Evolutionary conservation across 2,888 invertebrate genomes (phyloP).

Genomic region (Sarcophaga variegata): DNA sequence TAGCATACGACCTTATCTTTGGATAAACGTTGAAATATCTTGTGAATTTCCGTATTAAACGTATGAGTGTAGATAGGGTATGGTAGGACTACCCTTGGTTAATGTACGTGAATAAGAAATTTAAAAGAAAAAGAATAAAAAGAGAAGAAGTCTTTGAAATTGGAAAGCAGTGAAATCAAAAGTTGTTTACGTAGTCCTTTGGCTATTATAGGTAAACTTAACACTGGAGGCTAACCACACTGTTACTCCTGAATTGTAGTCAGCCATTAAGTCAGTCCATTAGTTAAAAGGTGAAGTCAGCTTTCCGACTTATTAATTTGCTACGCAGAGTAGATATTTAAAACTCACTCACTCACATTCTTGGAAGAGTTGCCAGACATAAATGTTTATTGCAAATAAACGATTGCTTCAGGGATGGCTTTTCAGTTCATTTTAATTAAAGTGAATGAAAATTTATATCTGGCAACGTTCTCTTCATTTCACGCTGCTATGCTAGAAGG

Average conservation of each 20-base stretch:
- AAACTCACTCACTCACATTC: not conserved
- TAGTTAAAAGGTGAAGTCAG: conserved; percentile 9
- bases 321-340: not conserved
- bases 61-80: not conserved
- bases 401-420: too few relatives aligned
- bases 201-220: conserved; percentile 44
- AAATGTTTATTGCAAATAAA: too few relatives aligned
- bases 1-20: conserved; percentile 55
- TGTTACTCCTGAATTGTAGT: not conserved
- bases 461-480: conserved; percentile 8
- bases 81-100: not conserved
- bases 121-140: conserved; percentile 14
- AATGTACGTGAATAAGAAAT: conserved; percentile 23
- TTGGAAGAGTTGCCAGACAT: not conserved
- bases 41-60: not conserved
- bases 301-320: conserved; percentile 1
- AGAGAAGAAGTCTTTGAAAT: not conserved
- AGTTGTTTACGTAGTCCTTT: conserved; percentile 32
- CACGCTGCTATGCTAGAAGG: not conserved
- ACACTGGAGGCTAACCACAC: not conserved
- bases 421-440: too few relatives aligned
- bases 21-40: not conserved
- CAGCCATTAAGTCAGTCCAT: conserved; percentile 8
- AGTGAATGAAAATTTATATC: not conserved
- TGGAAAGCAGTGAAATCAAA: conserved; percentile 27